A percentile compares a stretch with the other conserved stretches of the same genome.
These are phyloP conservation scores for Panagrolaimus sp. DNA, from an alignment of 1,140 invertebrate species.

Conservation along the genomic window DNA sequence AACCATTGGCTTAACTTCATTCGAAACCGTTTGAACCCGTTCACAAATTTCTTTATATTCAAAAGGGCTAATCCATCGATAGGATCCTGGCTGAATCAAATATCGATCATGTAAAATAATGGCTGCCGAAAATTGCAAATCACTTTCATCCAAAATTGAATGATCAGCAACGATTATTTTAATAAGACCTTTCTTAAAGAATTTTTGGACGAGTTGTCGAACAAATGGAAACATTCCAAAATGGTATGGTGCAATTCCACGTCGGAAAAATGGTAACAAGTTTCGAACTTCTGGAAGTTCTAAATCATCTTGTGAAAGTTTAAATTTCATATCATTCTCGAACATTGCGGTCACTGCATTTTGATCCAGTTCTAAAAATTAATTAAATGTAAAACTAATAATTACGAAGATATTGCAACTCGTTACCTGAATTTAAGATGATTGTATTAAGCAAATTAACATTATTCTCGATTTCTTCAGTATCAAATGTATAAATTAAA, in stretches of 20 bases:
- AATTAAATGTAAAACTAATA: not conserved
- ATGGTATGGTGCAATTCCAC: not conserved
- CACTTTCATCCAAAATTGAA: not conserved
- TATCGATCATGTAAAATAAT: not conserved
- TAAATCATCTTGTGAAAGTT: not conserved
- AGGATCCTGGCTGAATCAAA: not conserved
- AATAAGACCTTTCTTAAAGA: not conserved
- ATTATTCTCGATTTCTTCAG: no score
- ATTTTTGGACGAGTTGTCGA: not conserved
- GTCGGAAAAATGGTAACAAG: not conserved
- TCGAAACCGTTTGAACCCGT: not conserved
- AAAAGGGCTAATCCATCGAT: not conserved
- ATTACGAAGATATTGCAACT: not conserved
- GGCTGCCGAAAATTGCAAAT: not conserved
- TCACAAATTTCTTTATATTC: not conserved
- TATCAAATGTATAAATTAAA: no score
- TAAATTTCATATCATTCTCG: not conserved
- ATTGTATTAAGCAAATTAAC: no score
- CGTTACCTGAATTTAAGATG: no score
- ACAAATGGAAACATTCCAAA: not conserved
- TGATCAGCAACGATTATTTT: slow-evolving; percentile 3
- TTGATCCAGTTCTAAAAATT: not conserved
- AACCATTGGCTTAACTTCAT: not conserved
- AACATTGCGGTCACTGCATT: not conserved
- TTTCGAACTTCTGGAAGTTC: not conserved